Evolutionary conservation across 1,140 invertebrate species (phyloP).

Genomic region (Pemphigus obesinymphae): DNA sequence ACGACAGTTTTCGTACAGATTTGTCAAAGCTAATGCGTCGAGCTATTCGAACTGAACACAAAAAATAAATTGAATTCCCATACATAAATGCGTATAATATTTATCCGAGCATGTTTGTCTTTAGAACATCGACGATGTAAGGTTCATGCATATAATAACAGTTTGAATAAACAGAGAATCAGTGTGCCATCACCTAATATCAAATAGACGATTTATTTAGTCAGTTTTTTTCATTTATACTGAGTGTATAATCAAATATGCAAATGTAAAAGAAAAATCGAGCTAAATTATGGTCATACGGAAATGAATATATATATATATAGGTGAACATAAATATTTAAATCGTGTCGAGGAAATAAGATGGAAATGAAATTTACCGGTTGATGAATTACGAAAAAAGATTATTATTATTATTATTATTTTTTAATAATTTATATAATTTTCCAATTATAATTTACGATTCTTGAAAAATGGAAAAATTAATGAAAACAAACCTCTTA

Average conservation of each 20-base stretch:
- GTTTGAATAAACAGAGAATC: neutral
- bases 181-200: neutral
- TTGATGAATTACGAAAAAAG: neutral
- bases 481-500: too few species aligned
- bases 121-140: neutral
- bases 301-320: neutral
- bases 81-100: neutral
- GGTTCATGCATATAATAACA: neutral
- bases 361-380: neutral
- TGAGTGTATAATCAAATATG: neutral
- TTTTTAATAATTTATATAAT: neutral
- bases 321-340: neutral
- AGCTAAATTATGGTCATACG: neutral
- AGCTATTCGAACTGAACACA: neutral
- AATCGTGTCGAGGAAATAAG: neutral
- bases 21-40: neutral
- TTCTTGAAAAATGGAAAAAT: too few species aligned
- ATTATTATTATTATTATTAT: neutral
- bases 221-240: neutral
- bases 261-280: neutral
- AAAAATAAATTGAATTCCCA: neutral
- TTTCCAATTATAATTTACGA: slow-evolving; percentile 1
- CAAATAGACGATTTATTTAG: neutral
- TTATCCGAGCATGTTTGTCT: neutral
- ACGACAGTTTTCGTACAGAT: neutral